These are phyloP conservation scores for Cremastinae sp. DNA, from an alignment of 2,888 invertebrate species.

Conservation along the genomic window DNA sequence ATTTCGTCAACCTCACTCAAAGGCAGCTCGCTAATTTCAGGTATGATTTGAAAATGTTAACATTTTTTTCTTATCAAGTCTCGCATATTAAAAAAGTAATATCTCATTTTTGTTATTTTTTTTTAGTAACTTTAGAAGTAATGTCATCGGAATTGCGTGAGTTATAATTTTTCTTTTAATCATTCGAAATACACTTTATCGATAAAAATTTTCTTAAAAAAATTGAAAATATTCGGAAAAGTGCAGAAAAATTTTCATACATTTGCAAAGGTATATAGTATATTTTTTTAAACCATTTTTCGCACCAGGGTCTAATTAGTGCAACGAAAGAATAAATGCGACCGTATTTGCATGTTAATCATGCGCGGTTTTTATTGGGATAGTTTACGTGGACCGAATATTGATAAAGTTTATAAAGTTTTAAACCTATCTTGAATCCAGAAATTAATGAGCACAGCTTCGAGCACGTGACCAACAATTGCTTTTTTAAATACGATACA, in stretches of 20 bases:
- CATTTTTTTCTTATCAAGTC: neutral
- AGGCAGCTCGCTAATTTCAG: constrained; percentile 76
- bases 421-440: no score
- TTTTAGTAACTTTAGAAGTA: constrained; percentile 82
- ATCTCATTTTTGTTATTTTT: constrained; percentile 67
- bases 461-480: no score
- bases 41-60: constrained; percentile 68
- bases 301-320: constrained; percentile 49
- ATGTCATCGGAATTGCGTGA: constrained; percentile 81
- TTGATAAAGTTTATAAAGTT: no score
- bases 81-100: no score
- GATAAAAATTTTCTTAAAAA: neutral
- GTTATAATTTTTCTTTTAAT: constrained; percentile 69
- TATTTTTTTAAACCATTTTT: constrained; percentile 5
- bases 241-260: neutral
- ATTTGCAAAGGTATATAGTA: constrained; percentile 26
- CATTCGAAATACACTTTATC: neutral
- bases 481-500: neutral
- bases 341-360: constrained; percentile 63
- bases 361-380: constrained; percentile 30
- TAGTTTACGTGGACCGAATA: no score
- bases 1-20: constrained; percentile 69
- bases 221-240: neutral
- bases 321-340: constrained; percentile 54
- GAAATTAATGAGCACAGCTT: no score